Percentiles rank a stretch among this genome's conserved stretches.
phyloP scores from a whole-genome alignment of 2,797 vertebrate genomes.

The Kryptopterus vitreolus region DNA sequence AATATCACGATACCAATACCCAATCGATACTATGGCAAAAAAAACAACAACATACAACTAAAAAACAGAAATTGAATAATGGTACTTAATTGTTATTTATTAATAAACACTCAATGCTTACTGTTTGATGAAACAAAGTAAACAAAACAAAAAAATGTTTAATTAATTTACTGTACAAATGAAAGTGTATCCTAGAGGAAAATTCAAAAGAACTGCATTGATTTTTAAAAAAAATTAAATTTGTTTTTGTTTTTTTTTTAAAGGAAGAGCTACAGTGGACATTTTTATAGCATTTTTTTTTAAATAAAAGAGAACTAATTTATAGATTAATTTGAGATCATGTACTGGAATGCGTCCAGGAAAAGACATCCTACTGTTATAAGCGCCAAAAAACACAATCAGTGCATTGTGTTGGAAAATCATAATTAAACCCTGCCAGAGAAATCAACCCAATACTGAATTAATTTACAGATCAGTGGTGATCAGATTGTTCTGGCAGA shows the following conservation, averaged over 20 bases:
- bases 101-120: no score
- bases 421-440: slow-evolving; percentile 2
- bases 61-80: no score
- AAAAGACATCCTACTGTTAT: background rate
- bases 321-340: background rate
- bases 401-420: background rate
- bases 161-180: no score
- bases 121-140: background rate
- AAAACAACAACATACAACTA: no score
- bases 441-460: slow-evolving; percentile 4
- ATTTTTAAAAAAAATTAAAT: no score
- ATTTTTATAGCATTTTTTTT: background rate
- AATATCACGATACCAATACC: no score
- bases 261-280: no score
- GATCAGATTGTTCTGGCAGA: slow-evolving; percentile 17
- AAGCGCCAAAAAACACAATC: background rate
- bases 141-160: background rate
- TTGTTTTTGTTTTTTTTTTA: no score
- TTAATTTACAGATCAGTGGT: slow-evolving; percentile 7
- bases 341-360: background rate
- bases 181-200: no score
- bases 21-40: no score
- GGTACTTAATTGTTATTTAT: no score
- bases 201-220: no score
- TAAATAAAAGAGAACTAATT: background rate